A percentile compares a stretch with the other conserved stretches of the same genome.
Conservation (phyloP, 2,797 vertebrate genomes). For the Decapterus maruadsi region DNA sequence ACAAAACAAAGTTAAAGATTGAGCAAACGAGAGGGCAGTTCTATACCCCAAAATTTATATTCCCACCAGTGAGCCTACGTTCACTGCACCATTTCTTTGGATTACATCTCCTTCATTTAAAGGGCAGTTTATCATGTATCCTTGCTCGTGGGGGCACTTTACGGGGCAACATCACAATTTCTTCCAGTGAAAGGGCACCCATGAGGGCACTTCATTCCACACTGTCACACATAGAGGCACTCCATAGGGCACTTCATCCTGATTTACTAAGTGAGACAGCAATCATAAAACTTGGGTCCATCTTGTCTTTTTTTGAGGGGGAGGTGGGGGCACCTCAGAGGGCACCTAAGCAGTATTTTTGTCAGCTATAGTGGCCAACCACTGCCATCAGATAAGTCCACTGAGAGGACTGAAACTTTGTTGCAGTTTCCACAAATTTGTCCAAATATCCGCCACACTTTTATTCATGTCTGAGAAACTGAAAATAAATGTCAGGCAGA, state of each 20-base stretch:
- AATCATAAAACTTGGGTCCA: background rate
- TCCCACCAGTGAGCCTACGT: background rate
- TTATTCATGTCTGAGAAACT: background rate
- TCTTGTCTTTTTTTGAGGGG: background rate
- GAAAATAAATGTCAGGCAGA: too few relatives aligned
- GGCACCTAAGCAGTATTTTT: background rate
- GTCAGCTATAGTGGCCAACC: background rate
- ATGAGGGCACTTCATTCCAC: background rate
- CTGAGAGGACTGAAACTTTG: background rate
- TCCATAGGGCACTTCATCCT: background rate
- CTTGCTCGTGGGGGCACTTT: background rate
- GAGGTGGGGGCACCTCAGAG: background rate
- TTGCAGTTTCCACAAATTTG: background rate
- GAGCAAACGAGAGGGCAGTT: background rate
- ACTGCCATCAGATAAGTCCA: background rate
- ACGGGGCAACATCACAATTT: background rate
- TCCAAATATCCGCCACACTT: background rate
- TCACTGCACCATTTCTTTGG: too few relatives aligned
- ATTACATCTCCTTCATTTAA: background rate
- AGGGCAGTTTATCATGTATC: background rate
- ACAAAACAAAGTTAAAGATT: background rate
- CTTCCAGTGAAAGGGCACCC: background rate
- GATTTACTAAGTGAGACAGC: conserved; percentile 1
- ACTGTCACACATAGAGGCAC: background rate
- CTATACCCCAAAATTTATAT: background rate